These are phyloP conservation scores for Byasa hedistus DNA, from an alignment of 2,888 invertebrate genomes.

Conservation along the genomic window DNA sequence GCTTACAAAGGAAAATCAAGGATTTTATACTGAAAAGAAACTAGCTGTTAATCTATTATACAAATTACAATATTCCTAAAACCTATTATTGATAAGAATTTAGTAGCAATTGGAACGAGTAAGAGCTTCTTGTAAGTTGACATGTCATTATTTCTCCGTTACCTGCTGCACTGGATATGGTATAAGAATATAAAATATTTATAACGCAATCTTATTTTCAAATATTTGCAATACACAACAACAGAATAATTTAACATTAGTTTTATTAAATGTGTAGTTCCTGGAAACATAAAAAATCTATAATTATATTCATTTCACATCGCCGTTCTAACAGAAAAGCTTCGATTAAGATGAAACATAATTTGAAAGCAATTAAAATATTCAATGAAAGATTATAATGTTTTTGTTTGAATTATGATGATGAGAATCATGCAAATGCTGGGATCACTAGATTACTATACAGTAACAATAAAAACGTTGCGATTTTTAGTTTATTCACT, in stretches of 20 bases:
- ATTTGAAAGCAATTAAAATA: conserved; percentile 24
- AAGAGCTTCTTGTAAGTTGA: conserved; percentile 52
- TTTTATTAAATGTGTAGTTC: no score
- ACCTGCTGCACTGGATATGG: conserved; percentile 10
- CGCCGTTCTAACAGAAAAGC: conserved; percentile 6
- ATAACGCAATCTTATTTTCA: not conserved
- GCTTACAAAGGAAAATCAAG: not conserved
- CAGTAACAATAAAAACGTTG: no score
- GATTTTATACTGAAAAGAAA: not conserved
- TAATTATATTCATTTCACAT: conserved; percentile 10
- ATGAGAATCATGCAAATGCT: conserved; percentile 4
- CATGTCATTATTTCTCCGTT: conserved; percentile 53
- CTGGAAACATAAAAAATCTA: no score
- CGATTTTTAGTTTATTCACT: no score
- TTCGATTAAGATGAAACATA: conserved; percentile 25
- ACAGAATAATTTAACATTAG: no score
- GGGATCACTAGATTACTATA: no score
- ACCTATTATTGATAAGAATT: conserved; percentile 62
- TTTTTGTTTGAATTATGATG: conserved; percentile 20
- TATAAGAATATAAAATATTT: conserved; percentile 8
- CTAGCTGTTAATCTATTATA: not conserved
- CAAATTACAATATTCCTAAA: conserved; percentile 45
- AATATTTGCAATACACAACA: not conserved
- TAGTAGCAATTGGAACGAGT: conserved; percentile 41
- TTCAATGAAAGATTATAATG: conserved; percentile 21